Percentiles rank a stretch among this genome's conserved stretches.
Conservation (phyloP, 2,888 invertebrate genomes). For the Trichogramma dendrolimi region DNA sequence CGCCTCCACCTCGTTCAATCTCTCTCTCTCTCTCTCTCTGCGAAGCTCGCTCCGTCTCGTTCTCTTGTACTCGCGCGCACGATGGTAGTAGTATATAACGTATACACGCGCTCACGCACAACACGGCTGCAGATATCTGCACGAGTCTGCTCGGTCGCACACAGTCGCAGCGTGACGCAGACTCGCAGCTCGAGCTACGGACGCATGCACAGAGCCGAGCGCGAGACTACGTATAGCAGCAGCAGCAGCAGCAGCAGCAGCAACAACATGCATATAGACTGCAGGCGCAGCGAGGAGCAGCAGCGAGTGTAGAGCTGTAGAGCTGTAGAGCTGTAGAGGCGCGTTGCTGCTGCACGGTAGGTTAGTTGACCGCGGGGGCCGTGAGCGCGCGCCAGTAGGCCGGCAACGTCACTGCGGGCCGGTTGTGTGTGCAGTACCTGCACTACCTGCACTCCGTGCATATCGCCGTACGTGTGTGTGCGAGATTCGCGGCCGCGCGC, state of each 20-base stretch:
- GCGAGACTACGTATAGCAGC: too few species aligned
- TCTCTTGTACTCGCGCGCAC: slow-evolving; percentile 7
- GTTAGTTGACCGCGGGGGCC: slow-evolving; percentile 54
- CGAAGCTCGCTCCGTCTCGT: too few species aligned
- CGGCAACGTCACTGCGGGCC: slow-evolving; percentile 57
- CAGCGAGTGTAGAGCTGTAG: too few species aligned
- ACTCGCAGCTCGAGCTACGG: slow-evolving; percentile 16
- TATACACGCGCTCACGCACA: slow-evolving; percentile 33
- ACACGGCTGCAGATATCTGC: neutral
- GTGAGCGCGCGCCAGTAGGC: slow-evolving; percentile 52
- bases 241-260: too few species aligned
- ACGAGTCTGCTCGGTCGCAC: neutral
- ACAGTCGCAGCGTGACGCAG: neutral
- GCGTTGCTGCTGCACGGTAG: slow-evolving; percentile 34
- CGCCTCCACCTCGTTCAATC: neutral
- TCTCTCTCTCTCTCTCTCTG: too few species aligned
- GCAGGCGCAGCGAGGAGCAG: too few species aligned
- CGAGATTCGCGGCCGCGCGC: too few species aligned
- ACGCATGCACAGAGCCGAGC: slow-evolving; percentile 26
- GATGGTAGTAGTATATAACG: slow-evolving; percentile 27
- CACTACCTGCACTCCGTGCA: too few species aligned
- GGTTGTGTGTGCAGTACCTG: slow-evolving; percentile 38
- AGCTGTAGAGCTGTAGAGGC: too few species aligned
- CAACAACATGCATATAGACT: too few species aligned
- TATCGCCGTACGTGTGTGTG: too few species aligned